Evolutionary conservation across 2,113 vertebrate genomes (phyloP).

Genomic region (Saimiri boliviensis): DNA sequence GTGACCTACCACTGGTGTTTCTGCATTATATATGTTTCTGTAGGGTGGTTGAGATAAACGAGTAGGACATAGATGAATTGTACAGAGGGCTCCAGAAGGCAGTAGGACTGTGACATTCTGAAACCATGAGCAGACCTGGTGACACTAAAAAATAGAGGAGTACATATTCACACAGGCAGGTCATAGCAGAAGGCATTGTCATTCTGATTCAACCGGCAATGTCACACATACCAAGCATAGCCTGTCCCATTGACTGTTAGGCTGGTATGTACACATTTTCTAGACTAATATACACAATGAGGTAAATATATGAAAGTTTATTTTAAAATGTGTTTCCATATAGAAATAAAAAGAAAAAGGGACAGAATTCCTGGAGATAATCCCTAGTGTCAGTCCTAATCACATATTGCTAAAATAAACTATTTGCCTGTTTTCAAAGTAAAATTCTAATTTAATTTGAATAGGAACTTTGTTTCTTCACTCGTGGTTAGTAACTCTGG

Average conservation of each 20-base stretch:
- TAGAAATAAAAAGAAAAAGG: background rate
- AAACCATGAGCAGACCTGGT: background rate
- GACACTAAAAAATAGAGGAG: background rate
- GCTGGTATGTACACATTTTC: background rate
- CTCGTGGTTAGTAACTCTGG: background rate
- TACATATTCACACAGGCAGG: background rate
- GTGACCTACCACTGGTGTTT: background rate
- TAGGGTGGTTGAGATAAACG: background rate
- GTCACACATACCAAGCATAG: background rate
- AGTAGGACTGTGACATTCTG: background rate
- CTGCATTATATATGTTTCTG: background rate
- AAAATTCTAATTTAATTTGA: background rate
- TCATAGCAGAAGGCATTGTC: background rate
- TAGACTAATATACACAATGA: background rate
- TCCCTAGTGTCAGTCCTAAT: background rate
- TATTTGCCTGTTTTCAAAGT: background rate
- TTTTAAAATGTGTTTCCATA: background rate
- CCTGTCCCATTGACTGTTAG: fast-evolving
- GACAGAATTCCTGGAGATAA: background rate
- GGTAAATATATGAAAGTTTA: background rate
- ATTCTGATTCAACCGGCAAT: background rate
- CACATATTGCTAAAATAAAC: background rate
- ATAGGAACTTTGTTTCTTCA: background rate
- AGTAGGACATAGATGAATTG: background rate
- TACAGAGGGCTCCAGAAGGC: background rate